Evolutionary conservation across 2,113 vertebrate species (phyloP).

Genomic region (Halcyon malimbica): DNA sequence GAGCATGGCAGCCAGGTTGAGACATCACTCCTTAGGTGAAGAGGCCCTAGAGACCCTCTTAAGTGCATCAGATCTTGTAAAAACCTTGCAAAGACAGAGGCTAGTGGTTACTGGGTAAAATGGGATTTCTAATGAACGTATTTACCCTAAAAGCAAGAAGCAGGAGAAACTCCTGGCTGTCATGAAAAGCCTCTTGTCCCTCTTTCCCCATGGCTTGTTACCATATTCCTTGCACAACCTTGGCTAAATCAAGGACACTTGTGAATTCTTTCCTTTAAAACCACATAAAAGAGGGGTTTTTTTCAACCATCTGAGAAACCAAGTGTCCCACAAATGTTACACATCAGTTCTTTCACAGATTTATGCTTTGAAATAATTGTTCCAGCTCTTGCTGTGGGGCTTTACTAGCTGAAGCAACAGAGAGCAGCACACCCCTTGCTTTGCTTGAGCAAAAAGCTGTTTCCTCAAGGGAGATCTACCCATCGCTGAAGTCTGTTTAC

Average conservation of each 20-base stretch:
- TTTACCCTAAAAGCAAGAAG: background rate
- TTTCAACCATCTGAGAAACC: background rate
- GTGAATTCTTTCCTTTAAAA: background rate
- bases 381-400: background rate
- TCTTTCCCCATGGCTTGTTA: background rate
- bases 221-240: background rate
- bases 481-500: fast-evolving
- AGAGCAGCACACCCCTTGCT: background rate
- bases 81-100: background rate
- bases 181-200: fast-evolving
- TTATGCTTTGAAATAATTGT: background rate
- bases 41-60: background rate
- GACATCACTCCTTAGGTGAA: background rate
- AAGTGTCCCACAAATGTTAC: background rate
- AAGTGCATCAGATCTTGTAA: background rate
- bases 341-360: background rate
- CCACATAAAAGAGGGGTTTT: background rate
- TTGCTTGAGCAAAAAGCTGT: background rate
- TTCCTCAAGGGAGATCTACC: background rate
- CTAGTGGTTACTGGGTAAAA: background rate
- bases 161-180: background rate
- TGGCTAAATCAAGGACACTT: background rate
- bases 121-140: background rate
- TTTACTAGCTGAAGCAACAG: background rate
- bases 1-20: background rate